Evolutionary conservation across 2,797 vertebrate genomes (phyloP), one percentile per base, ranked within the genome.

Genomic region (Sylvilagus floridanus): DNA sequence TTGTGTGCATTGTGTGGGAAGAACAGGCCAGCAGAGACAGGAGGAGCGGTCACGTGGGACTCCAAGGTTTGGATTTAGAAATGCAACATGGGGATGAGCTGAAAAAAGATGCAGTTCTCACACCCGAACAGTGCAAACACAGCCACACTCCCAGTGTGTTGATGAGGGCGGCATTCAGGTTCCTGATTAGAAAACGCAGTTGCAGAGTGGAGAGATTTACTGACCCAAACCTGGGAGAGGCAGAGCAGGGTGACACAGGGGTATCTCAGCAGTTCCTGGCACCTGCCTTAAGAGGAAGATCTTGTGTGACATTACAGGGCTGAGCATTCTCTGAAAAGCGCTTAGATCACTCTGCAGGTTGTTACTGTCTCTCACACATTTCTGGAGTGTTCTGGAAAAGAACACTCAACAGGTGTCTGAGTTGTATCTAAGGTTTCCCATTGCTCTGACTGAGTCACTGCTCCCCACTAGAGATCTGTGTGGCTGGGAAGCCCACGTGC

Each of bases 231-330:
- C 32, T 47, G 42, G 2, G 57, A 71, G 68, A 8, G 19, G 35
- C 14, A 7, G 17, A 1, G 5, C 1, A 28, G n/a, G 9, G 7
- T 0, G 0, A 3, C 12, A 6, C 3, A 1, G 0, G 7, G 8
- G 12, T 4, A 0, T 17, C 22, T 26, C 12, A 1, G 16, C 7
- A 0, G n/a, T 4, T 24, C 50, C 35, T 2, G n/a, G 65, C 2
- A 0, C 50, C 47, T 12, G 52, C 4, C 22, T 50, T 11, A 11
- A 19, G 62, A 4, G 28, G 4, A 7, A 2, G 21, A 1, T 2
- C 26, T 19, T 7, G 11, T 4, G 4, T 6, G 47, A 1, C 0
- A 1, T 9, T 4, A 24, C 17, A 47, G 28, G 37, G n/a, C 54
- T 13, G 11, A 35, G 35, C 35, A 35, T 35, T 35, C 35, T 35